phyloP scores from a whole-genome alignment of 2,113 vertebrate genomes.

The Clupea harengus region DNA sequence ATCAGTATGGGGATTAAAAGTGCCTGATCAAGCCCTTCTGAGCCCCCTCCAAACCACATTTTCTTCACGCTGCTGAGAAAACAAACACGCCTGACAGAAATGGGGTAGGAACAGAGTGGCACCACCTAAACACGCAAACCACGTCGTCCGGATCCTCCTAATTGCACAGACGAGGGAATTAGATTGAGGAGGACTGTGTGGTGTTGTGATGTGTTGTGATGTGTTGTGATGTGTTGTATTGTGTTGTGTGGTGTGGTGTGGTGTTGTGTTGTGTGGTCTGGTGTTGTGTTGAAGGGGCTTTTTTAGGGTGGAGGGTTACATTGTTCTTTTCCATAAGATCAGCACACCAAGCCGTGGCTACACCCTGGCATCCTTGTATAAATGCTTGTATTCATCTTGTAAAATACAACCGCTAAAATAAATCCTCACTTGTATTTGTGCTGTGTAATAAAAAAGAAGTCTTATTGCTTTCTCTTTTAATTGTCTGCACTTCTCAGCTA shows the following conservation, averaged over 20 bases:
- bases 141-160: constrained; percentile 30
- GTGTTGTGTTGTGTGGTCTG: not conserved
- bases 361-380: constrained; percentile 27
- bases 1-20: constrained; percentile 31
- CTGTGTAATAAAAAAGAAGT: constrained; percentile 41
- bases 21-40: constrained; percentile 25
- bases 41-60: constrained; percentile 27
- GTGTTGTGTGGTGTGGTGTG: not conserved
- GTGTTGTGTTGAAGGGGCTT: not conserved
- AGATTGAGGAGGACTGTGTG: not conserved
- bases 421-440: constrained; percentile 31
- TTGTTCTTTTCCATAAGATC: constrained; percentile 35
- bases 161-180: constrained; percentile 28
- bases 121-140: not conserved
- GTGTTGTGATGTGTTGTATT: not conserved
- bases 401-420: constrained; percentile 46
- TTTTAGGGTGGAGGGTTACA: constrained; percentile 8
- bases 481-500: constrained; percentile 30
- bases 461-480: constrained; percentile 42
- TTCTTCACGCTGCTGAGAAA: constrained; percentile 42
- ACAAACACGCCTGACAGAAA: constrained; percentile 37
- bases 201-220: not conserved
- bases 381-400: constrained; percentile 47
- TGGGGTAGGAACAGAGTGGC: constrained; percentile 35
- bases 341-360: constrained; percentile 28